These are phyloP conservation scores for Aradophagus sp. DNA, from an alignment of 1,140 invertebrate genomes.

Conservation along the genomic window DNA sequence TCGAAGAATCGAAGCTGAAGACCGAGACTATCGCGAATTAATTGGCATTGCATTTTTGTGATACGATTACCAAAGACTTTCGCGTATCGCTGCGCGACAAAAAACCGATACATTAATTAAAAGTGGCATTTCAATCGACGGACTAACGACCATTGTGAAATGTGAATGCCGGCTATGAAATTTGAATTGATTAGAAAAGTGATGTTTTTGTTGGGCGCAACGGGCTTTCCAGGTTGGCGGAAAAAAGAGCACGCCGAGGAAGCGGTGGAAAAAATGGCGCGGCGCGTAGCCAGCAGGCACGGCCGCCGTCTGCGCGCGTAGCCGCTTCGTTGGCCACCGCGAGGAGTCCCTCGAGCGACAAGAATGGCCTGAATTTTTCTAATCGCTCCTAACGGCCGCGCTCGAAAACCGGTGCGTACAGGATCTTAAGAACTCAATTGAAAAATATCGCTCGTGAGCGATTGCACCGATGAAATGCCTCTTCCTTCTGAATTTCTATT, in stretches of 20 bases:
- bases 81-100: constrained; percentile 1
- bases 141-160: constrained; percentile 8
- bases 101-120: constrained; percentile 23
- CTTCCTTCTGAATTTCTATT: too few species aligned
- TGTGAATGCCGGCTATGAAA: constrained; percentile 10
- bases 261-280: too few species aligned
- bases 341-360: constrained; percentile 53
- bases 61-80: neutral
- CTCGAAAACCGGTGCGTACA: constrained; percentile 36
- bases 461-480: too few species aligned
- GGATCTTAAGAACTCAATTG: constrained; percentile 33
- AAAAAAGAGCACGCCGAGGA: too few species aligned
- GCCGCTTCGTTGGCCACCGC: constrained; percentile 24
- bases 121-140: constrained; percentile 3
- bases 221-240: constrained; percentile 10
- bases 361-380: constrained; percentile 56
- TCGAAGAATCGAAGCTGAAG: too few species aligned
- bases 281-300: neutral
- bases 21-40: too few species aligned
- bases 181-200: constrained; percentile 33
- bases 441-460: too few species aligned
- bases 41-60: too few species aligned
- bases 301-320: constrained; percentile 2
- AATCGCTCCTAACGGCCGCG: constrained; percentile 42
- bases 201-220: constrained; percentile 3